phyloP scores from a whole-genome alignment of 2,888 invertebrate genomes.

The Pteria penguin region DNA sequence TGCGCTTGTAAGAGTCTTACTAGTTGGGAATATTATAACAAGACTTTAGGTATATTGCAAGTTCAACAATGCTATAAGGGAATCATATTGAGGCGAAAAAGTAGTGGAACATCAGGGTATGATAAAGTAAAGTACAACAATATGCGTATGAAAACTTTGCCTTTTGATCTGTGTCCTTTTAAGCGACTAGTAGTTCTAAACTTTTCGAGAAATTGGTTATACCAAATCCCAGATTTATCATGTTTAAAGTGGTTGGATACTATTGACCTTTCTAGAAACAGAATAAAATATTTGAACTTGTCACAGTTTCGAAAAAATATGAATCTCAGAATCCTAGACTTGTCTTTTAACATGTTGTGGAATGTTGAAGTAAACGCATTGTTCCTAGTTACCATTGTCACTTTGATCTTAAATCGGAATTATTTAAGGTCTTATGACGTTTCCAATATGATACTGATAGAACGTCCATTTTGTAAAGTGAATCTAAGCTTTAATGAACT shows the following conservation, averaged over 20 bases:
- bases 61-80: no score
- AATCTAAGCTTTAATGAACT: neutral
- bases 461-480: neutral
- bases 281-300: neutral
- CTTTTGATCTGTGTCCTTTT: neutral
- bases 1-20: neutral
- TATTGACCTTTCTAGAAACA: neutral
- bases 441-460: neutral
- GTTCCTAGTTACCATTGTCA: neutral
- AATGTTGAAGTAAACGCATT: neutral
- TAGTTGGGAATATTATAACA: neutral
- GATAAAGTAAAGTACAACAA: neutral
- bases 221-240: neutral
- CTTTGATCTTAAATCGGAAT: neutral
- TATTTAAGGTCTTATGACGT: neutral
- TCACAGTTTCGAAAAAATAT: neutral
- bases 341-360: neutral
- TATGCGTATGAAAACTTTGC: neutral
- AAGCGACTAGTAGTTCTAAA: neutral
- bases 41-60: neutral
- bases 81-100: neutral
- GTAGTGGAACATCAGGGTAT: neutral
- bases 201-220: neutral
- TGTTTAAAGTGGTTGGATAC: neutral
- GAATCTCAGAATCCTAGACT: neutral